Evolutionary conservation across 2,797 vertebrate species (phyloP).

Genomic region (Halcyon badia): DNA sequence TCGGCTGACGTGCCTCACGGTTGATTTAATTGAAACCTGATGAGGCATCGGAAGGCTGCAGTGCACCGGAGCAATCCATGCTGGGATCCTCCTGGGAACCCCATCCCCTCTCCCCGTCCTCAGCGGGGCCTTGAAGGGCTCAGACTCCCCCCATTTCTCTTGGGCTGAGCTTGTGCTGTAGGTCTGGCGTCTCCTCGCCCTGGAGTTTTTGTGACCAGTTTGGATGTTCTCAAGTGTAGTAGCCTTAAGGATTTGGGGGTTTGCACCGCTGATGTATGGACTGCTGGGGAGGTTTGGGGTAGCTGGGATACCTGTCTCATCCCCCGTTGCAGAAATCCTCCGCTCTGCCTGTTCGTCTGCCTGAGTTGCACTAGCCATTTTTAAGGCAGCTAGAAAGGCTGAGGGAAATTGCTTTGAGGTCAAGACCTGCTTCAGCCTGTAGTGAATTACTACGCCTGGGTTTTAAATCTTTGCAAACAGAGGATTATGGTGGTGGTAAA

Average conservation of each 20-base stretch:
- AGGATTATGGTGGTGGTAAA: conserved; percentile 63
- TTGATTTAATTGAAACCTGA: conserved; percentile 71
- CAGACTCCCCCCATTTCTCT: neutral
- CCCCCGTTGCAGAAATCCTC: neutral
- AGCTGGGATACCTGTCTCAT: neutral
- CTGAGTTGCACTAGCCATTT: neutral
- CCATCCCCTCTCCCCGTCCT: neutral
- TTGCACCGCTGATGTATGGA: neutral
- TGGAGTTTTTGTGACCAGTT: neutral
- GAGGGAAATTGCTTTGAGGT: conserved; percentile 55
- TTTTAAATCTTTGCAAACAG: conserved; percentile 70
- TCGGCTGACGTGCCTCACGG: conserved; percentile 58
- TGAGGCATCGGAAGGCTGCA: neutral
- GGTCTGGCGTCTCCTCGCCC: fast-evolving
- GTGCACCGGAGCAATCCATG: neutral
- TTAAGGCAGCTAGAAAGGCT: neutral
- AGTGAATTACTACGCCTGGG: conserved; percentile 39
- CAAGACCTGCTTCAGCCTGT: conserved; percentile 58
- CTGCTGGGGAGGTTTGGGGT: neutral
- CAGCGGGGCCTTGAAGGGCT: neutral
- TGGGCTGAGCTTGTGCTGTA: neutral
- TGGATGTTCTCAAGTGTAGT: neutral
- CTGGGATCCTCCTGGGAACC: conserved; percentile 14
- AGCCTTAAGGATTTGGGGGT: neutral
- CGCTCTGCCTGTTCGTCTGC: neutral